Evolutionary conservation across 2,797 vertebrate species (phyloP), one percentile per base, ranked within the genome.

Genomic region (Sebastes paucispinis): DNA sequence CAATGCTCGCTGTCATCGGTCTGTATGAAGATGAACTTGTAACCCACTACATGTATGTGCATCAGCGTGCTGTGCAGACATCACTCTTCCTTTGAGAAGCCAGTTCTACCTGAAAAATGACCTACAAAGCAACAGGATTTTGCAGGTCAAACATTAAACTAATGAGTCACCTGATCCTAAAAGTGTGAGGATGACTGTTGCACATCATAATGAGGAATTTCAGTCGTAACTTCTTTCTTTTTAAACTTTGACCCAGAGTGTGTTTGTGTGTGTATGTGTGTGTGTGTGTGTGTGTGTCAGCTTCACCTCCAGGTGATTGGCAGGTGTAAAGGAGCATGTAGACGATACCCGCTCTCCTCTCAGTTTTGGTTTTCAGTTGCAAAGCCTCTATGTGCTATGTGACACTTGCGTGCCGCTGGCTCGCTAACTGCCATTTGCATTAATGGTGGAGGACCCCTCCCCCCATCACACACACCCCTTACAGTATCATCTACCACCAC

Each of bases 351-450:
- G n/a, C 27, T 63, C 77, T 86, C 80, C 75, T 86, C 86, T 83
- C 69, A 73, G 81, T 89, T 90, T 86, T 82, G 89, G 91, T 91
- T 93, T 94, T 93, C 87, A 84, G 88, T 92, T 91, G 83, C 87
- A 87, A 78, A 84, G 89, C 73, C 69, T 88, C 80, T 87, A 83
- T 90, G 77, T 90, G 91, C 76, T 91, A 91, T 69, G 86, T 89
- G 91, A 94, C 91, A 92, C 92, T 92, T 69, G 80, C 80, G 65
- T 72, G 79, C 86, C 74, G 24, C 88, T 81, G 81, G 71, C 73
- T 70, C 27, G 27, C 82, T 80, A 82, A 84, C 84, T 78, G 4
- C 77, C 73, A 83, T 90, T 94, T 91, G 82, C 88, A 91, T 87
- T 87, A 87, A 84, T 52, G 16, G 81, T 80, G 74, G 74, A 73